phyloP scores from a whole-genome alignment of 2,113 vertebrate genomes.

The Morone chrysops region DNA sequence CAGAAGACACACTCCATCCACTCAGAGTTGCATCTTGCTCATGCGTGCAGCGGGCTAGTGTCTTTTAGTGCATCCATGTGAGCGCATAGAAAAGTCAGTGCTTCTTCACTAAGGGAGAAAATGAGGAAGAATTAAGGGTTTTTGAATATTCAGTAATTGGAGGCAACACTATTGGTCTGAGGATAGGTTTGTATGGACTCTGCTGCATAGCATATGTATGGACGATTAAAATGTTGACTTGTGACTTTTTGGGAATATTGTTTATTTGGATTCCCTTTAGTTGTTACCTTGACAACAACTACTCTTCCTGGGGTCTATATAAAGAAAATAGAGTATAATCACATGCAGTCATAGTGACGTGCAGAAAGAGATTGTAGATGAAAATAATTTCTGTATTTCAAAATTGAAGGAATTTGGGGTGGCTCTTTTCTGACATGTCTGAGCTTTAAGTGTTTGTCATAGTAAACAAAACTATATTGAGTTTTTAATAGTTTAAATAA shows the following conservation, averaged over 20 bases:
- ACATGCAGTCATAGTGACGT: neutral
- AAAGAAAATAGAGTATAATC: neutral
- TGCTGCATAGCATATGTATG: neutral
- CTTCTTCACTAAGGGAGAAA: neutral
- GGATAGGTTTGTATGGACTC: neutral
- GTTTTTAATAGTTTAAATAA: no score
- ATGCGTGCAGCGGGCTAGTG: constrained; percentile 26
- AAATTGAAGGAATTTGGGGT: neutral
- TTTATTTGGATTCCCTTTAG: neutral
- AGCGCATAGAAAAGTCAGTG: constrained; percentile 33
- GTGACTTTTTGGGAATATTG: neutral
- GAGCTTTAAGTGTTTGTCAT: no score
- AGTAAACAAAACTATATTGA: no score
- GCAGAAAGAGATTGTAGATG: neutral
- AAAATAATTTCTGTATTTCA: neutral
- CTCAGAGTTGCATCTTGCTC: constrained; percentile 40
- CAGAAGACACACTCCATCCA: constrained; percentile 34
- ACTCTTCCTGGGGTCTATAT: neutral
- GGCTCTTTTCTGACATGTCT: no score
- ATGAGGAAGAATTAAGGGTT: neutral
- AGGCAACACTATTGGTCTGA: constrained; percentile 2
- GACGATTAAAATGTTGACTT: neutral
- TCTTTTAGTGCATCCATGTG: constrained; percentile 27
- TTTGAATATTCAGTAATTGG: constrained; percentile 25
- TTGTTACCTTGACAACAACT: neutral